These are phyloP conservation scores for Anser cygnoides DNA, from an alignment of 2,113 vertebrate genomes.

Conservation along the genomic window DNA sequence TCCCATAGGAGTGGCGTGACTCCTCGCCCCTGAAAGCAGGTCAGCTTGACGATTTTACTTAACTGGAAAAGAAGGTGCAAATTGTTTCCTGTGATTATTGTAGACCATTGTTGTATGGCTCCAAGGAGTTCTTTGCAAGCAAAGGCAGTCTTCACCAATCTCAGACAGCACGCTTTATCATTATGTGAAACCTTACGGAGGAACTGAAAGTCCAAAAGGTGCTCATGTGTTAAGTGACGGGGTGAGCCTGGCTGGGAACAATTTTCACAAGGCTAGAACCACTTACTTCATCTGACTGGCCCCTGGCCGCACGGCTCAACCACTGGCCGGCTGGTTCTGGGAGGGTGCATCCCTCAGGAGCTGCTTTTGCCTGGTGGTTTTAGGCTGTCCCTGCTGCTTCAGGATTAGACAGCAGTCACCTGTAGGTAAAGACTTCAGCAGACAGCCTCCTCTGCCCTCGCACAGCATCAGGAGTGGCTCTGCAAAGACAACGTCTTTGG, in stretches of 20 bases:
- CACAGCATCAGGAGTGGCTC: background rate
- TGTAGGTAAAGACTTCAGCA: background rate
- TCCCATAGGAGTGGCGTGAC: background rate
- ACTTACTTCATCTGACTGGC: background rate
- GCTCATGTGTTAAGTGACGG: background rate
- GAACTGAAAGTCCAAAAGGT: background rate
- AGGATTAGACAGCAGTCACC: background rate
- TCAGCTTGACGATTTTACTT: background rate
- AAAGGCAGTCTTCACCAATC: background rate
- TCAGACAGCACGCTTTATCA: background rate
- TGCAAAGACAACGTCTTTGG: background rate
- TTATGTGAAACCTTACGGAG: background rate
- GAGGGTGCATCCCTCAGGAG: background rate
- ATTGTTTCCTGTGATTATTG: background rate
- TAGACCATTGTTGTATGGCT: background rate
- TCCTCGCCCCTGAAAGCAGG: background rate
- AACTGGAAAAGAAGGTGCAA: background rate
- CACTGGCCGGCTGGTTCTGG: background rate
- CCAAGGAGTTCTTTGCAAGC: background rate
- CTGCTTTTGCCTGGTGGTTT: background rate
- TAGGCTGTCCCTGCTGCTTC: background rate
- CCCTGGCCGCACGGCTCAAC: accelerated
- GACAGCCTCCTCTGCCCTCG: background rate
- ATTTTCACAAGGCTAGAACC: background rate
- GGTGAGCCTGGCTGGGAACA: background rate